Evolutionary conservation across 2,113 vertebrate species (phyloP), one percentile per base, ranked within the genome.

Genomic region (Zapornia atra): DNA sequence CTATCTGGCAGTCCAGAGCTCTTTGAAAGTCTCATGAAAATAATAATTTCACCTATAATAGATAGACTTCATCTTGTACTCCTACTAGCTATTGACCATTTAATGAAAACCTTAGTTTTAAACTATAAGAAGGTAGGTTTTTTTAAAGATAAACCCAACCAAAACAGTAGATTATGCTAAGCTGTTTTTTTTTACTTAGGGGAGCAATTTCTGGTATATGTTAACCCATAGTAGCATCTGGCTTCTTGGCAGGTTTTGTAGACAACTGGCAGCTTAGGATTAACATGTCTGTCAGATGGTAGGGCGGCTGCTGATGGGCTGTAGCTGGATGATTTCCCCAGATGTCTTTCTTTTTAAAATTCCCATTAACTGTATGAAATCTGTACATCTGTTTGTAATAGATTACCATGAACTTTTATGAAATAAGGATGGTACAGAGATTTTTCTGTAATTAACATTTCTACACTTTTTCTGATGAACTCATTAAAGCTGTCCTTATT

Each of bases 181-280:
- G 81, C 9, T 29, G 9, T 50, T 48, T 48, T 48, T 97, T 95
- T 72, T 60, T 80, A 88, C 57, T 89, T 87, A 54, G 15, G 44
- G 63, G 75, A 95, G 78, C 28, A 88, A 77, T 96, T 97, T 95
- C 56, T 92, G 48, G 44, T 82, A 5, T 76, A 34, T 96, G 50
- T 86, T 95, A 96, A 91, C 51, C 77, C 33, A 38, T 29, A 24
- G 46, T 44, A 90, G 79, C 95, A 97, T 96, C 97, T 98, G 96
- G 79, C 71, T 92, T 60, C 70, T 97, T 97, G 96, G 95, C 96
- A 98, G 87, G 53, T 70, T 82, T 72, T 3, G 6, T 6, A 64
- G 86, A 93, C 79, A 89, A 92, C 92, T 95, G 95, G 85, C 93
- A 97, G 48, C 3, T 70, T 83, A 92, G 31, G 81, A 46, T 84